Evolutionary conservation across 1,140 invertebrate species (phyloP).

Genomic region (Mylabris phalerata): DNA sequence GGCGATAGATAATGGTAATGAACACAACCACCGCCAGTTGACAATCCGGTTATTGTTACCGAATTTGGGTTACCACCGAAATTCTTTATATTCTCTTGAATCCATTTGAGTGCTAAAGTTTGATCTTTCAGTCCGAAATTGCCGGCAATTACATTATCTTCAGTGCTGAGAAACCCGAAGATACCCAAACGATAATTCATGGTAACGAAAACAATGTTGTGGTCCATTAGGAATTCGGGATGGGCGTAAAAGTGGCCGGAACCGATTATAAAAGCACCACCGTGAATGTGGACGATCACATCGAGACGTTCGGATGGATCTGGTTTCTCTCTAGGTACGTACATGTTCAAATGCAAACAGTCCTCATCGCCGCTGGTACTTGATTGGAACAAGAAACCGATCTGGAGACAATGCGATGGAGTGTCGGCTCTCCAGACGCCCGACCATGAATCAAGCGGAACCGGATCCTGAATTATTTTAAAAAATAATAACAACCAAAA

Average conservation of each 20-base stretch:
- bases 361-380: constrained; percentile 5
- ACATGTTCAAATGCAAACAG: constrained; percentile 23
- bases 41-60: constrained; percentile 41
- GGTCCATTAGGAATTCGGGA: constrained; percentile 49
- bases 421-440: constrained; percentile 18
- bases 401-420: constrained; percentile 11
- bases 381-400: background rate
- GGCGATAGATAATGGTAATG: constrained; percentile 48
- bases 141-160: constrained; percentile 39
- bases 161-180: constrained; percentile 28
- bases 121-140: constrained; percentile 20
- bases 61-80: constrained; percentile 45
- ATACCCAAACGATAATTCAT: constrained; percentile 57
- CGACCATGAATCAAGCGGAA: constrained; percentile 23
- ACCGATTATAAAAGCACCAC: constrained; percentile 53
- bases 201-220: constrained; percentile 54
- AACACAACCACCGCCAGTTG: constrained; percentile 48
- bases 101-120: too few relatives aligned
- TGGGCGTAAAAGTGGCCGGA: constrained; percentile 27
- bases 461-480: constrained; percentile 13
- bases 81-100: too few relatives aligned
- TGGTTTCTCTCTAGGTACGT: constrained; percentile 29
- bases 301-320: constrained; percentile 36
- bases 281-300: constrained; percentile 52
- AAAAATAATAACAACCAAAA: background rate